These are phyloP conservation scores for Chaetorhynchus papuensis DNA, from an alignment of 2,113 vertebrate genomes.

Conservation along the genomic window DNA sequence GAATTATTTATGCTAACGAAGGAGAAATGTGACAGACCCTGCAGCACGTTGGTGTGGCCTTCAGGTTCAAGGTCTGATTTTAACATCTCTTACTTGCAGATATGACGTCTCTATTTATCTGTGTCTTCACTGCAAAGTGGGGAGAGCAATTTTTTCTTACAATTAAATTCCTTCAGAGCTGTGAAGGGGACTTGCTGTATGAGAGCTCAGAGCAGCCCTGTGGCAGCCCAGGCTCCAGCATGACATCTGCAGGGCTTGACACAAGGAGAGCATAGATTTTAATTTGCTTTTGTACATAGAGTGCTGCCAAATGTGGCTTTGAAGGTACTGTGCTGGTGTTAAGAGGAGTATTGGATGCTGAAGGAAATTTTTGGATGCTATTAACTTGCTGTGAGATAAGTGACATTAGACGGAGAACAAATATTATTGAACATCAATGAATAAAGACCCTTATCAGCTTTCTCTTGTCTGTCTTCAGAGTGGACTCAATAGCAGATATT, in stretches of 20 bases:
- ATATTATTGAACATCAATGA: neutral
- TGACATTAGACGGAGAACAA: neutral
- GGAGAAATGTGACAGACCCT: neutral
- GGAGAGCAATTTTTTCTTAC: neutral
- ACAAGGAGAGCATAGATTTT: neutral
- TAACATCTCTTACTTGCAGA: neutral
- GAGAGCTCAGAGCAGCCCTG: neutral
- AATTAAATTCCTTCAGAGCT: neutral
- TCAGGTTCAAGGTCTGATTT: neutral
- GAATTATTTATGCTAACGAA: neutral
- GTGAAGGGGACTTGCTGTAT: neutral
- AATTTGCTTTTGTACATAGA: neutral
- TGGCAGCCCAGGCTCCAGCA: neutral
- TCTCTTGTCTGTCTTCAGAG: neutral
- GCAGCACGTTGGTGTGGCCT: neutral
- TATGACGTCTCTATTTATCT: neutral
- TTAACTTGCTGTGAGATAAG: neutral
- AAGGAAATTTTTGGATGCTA: neutral
- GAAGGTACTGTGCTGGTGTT: neutral
- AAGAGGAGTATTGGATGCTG: neutral
- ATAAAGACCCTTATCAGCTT: neutral
- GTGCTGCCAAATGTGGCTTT: neutral
- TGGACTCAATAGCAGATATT: neutral
- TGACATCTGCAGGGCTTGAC: neutral
- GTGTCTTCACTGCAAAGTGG: neutral